Conservation (phyloP, 2,113 vertebrate species). For the Calyptomena viridis region DNA sequence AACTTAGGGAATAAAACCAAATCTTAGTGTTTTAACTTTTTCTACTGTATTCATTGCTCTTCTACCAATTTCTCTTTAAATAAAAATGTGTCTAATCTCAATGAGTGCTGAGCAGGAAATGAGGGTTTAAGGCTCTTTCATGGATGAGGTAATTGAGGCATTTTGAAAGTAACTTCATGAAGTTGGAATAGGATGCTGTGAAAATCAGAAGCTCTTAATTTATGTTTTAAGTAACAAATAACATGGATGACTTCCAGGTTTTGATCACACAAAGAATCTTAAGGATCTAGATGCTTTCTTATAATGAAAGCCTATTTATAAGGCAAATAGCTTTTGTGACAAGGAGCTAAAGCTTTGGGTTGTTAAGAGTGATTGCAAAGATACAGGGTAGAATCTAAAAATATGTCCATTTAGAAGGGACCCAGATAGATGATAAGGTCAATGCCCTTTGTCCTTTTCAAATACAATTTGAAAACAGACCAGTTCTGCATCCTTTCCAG, state of each 20-base stretch:
- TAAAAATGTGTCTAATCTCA: neutral
- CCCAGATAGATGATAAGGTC: neutral
- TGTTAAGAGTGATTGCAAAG: neutral
- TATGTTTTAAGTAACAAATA: neutral
- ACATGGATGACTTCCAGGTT: neutral
- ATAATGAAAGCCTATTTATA: neutral
- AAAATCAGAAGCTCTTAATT: neutral
- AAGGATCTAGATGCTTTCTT: neutral
- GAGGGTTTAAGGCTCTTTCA: neutral
- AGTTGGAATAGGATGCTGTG: neutral
- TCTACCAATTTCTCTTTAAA: neutral
- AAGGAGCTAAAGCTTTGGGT: neutral
- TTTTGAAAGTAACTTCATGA: neutral
- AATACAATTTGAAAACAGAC: neutral
- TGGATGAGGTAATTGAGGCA: neutral
- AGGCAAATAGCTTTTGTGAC: neutral
- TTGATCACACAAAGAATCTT: neutral
- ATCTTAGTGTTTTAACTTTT: neutral
- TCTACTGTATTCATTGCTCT: neutral
- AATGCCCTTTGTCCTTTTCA: neutral
- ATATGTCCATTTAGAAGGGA: neutral
- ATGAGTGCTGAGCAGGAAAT: neutral
- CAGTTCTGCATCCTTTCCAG: neutral
- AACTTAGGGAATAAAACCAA: neutral
- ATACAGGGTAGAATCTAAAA: neutral